These are phyloP conservation scores for Argyrosomus regius DNA, from an alignment of 2,797 vertebrate genomes.

Conservation along the genomic window DNA sequence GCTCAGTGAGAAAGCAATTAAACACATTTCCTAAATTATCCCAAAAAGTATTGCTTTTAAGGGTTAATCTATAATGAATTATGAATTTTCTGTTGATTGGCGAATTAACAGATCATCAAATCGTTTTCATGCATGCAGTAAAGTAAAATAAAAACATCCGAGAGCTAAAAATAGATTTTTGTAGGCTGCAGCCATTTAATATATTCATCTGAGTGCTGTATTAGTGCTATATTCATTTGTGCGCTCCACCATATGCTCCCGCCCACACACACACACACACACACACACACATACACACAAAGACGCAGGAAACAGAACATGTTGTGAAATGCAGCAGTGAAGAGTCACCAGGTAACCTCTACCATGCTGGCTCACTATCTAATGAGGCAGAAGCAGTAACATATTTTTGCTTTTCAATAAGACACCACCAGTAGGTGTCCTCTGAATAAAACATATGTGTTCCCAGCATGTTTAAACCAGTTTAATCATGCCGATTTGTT, in stretches of 20 bases:
- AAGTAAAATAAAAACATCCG: neutral
- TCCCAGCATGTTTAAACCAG: conserved; percentile 11
- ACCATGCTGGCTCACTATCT: neutral
- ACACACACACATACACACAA: conserved; percentile 1
- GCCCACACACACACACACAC: conserved; percentile 16
- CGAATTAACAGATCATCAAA: neutral
- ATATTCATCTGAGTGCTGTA: neutral
- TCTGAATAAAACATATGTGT: conserved; percentile 2
- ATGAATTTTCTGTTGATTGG: neutral
- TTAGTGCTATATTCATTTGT: conserved; percentile 1
- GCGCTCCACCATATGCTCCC: neutral
- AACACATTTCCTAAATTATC: neutral
- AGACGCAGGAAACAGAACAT: conserved; percentile 12
- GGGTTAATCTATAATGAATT: neutral
- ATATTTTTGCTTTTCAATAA: neutral
- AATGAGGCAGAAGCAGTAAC: neutral
- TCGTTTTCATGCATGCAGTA: neutral
- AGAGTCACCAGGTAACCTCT: conserved; percentile 1
- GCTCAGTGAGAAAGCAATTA: neutral
- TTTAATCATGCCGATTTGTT: conserved; percentile 3
- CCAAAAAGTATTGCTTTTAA: neutral
- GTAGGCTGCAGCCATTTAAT: neutral
- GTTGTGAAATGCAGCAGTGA: conserved; percentile 14
- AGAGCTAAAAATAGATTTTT: neutral
- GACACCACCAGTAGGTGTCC: neutral